Base-by-base conservation (phyloP, 2,797 vertebrate species). In the Pagetopsis macropterus region DNA sequence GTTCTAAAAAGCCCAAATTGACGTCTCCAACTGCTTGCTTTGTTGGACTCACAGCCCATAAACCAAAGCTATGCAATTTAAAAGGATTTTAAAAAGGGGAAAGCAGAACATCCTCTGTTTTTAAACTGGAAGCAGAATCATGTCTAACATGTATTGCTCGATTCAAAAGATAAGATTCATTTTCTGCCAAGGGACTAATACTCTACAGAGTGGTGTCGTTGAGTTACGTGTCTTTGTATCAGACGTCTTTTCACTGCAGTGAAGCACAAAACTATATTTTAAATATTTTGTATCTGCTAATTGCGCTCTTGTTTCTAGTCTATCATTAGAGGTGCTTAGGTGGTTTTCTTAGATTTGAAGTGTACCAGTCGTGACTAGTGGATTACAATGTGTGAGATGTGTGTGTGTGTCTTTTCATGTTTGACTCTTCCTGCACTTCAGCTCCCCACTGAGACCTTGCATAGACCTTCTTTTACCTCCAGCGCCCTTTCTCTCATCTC, bases 381-480 rank as follows among this genome's bases (percentile, higher is more conserved):
- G 17, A 50, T 43, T 62, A 17, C 5, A 15, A 58, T 69, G 40
- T 60, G 23, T 52, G 37, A 23, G 12, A 8, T 46, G 43, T 60
- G 48, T 46, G 64, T 43, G 43, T 59, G 64, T 16, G n/a, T 40
- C 33, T 63, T 49, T 72, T 44, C 51, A 37, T 64, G 46, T 84
- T 61, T 21, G 27, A 51, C 64, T 64, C 63, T 50, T 63, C 56
- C 49, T 61, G 48, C 72, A 16, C 43, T 58, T 37, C 27, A 72
- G 9, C 58, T 74, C 56, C 65, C 66, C 23, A 4, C 72, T n/a
- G 79, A 79, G 74, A 72, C 65, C 5, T 57, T 19, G 7, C 52
- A 3, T 9, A 70, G 64, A 72, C 67, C 54, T 72, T 33, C 37
- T 62, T 55, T 79, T 59, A 65, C 73, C 72, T 82, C 64, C 64